Evolutionary conservation across 2,113 vertebrate genomes (phyloP), one percentile per base, ranked within the genome.

Genomic region (Desmodus rotundus): DNA sequence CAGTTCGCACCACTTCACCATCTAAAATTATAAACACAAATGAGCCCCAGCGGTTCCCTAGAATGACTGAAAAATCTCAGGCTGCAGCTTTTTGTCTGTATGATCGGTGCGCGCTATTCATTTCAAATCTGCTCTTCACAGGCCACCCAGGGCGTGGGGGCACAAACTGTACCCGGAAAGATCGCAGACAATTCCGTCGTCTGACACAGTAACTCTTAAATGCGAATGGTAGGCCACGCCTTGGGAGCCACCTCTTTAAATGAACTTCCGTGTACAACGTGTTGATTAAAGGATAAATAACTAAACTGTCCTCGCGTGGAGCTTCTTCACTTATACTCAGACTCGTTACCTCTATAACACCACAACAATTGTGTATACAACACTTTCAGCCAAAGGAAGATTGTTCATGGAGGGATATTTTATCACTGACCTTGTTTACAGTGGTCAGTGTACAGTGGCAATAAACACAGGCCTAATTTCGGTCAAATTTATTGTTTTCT

Each of bases 201-300:
- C 74, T 38, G 58, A 65, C 54, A 43, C 76, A 56, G 28, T 38
- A 14, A 36, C 28, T 52, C 54, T 78, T 0, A 0, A 45, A 68
- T 54, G 65, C 12, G 2, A 15, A 4, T 1, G 36, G 50, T 4
- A 1, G n/a, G 36, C 70, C 17, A 0, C 0, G 0, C n/a, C 38
- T n/a, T 28, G 24, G 26, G 12, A 93, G 61, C 38, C 43, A 47
- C 24, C 14, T 28, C n/a, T 76, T 50, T 36, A 45, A 52, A 89
- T 77, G 33, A 70, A 70, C 63, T n/a, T 36, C 36, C 26, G 33
- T 15, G 52, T n/a, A 12, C 16, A 28, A 36, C 26, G 58, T 33
- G 2, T 56, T 47, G 50, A 56, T 63, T 56, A 72, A 84, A 87
- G 50, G 9, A 15, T 41, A 43, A 5, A 24, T 50, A 16, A 80